Percentiles rank a stretch among this genome's conserved stretches.
phyloP scores from a whole-genome alignment of 2,888 invertebrate species.

The Diarsia mendica region DNA sequence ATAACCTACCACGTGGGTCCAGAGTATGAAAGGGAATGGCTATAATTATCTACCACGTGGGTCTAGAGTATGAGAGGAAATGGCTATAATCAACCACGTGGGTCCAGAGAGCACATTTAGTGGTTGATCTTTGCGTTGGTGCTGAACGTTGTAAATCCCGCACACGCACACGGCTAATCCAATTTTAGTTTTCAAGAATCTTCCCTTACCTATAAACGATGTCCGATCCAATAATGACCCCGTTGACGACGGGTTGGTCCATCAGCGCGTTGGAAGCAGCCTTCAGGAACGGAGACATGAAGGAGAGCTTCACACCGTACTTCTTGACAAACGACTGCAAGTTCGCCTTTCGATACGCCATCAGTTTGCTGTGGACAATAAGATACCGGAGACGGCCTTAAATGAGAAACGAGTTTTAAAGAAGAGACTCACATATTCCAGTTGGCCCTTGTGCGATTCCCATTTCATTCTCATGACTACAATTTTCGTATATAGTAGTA shows the following conservation, averaged over 20 bases:
- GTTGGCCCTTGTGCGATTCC: neutral
- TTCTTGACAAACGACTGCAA: constrained; percentile 97
- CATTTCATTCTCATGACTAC: no score
- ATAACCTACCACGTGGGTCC: no score
- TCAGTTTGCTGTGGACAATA: constrained; percentile 92
- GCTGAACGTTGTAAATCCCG: neutral
- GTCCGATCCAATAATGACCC: constrained; percentile 96
- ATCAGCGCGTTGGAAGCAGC: constrained; percentile 99
- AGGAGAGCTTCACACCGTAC: constrained; percentile 98
- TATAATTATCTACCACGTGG: no score
- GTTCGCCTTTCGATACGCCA: constrained; percentile 97
- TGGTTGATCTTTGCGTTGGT: no score
- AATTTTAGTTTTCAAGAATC: neutral
- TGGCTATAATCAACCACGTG: no score
- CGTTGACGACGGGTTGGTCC: constrained; percentile 99
- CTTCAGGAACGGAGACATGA: constrained; percentile 99
- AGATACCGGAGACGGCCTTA: neutral
- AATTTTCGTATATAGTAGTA: no score
- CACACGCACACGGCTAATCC: neutral
- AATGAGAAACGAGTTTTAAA: neutral
- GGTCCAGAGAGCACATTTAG: no score
- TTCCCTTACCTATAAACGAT: constrained; percentile 90
- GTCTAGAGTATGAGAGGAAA: no score
- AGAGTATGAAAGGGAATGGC: no score
- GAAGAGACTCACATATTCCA: neutral